phyloP scores from a whole-genome alignment of 2,113 vertebrate species.

The Micronycteris hirsuta region DNA sequence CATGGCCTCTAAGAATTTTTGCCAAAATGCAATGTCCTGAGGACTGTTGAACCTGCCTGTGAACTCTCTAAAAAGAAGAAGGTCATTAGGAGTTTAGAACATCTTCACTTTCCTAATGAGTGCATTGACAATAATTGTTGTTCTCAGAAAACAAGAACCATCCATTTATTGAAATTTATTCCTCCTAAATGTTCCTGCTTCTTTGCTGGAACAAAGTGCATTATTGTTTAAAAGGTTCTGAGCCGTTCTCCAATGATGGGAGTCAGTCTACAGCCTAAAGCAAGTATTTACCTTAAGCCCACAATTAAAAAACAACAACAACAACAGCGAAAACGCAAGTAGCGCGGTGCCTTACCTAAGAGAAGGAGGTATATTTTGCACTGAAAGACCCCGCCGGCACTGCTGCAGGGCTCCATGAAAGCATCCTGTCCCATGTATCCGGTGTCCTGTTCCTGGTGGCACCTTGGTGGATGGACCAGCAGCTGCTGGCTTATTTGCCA shows the following conservation, averaged over 20 bases:
- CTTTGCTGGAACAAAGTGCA: conserved; percentile 26
- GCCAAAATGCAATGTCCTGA: neutral
- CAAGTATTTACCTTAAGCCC: conserved; percentile 48
- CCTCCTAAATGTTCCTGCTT: conserved; percentile 12
- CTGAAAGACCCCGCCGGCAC: conserved; percentile 69
- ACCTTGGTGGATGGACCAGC: conserved; percentile 72
- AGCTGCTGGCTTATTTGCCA: conserved; percentile 86
- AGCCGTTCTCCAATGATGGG: conserved; percentile 48
- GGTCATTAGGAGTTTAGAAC: neutral
- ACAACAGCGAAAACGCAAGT: neutral
- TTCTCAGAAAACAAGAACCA: conserved; percentile 33
- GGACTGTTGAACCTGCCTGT: neutral
- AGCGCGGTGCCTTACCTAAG: conserved; percentile 80
- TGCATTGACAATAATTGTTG: neutral
- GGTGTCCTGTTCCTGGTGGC: conserved; percentile 59
- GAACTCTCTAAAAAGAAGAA: neutral
- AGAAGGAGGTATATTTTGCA: conserved; percentile 80
- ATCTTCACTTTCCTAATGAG: conserved; percentile 19
- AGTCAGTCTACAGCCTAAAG: conserved; percentile 24
- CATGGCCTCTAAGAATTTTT: conserved; percentile 20
- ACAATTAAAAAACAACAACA: neutral
- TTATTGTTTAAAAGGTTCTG: conserved; percentile 55
- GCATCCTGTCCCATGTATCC: conserved; percentile 78
- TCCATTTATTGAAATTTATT: conserved; percentile 14
- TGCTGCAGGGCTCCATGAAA: conserved; percentile 78